Conservation (phyloP, 2,888 invertebrate genomes). For the Protonemura montana region DNA sequence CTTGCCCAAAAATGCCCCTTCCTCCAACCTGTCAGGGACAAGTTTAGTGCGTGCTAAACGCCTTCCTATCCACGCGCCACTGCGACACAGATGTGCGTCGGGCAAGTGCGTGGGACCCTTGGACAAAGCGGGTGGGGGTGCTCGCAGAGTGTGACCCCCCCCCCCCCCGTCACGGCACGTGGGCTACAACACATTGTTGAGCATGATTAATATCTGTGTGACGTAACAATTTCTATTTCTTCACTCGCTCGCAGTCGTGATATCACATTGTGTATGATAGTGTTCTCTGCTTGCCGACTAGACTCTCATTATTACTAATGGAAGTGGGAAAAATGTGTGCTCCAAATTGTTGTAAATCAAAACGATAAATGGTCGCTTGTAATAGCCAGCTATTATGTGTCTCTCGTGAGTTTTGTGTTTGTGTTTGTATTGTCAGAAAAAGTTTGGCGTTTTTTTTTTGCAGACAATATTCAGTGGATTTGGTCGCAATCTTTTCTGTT, state of each 20-base stretch:
- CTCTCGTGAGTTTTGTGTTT: not conserved
- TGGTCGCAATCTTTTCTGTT: no score
- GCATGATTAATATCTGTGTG: not conserved
- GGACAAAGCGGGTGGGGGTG: not conserved
- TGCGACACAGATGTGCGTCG: not conserved
- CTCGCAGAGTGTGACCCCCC: not conserved
- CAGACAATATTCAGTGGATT: no score
- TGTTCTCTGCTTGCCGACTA: not conserved
- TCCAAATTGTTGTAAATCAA: not conserved
- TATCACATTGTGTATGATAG: not conserved
- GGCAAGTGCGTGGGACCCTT: constrained; percentile 1
- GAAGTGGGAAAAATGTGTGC: not conserved
- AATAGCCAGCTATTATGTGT: not conserved
- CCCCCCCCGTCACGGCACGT: not conserved
- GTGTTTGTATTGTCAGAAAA: not conserved
- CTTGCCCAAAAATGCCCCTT: no score
- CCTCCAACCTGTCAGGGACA: not conserved
- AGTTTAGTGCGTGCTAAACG: not conserved
- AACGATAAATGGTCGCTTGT: not conserved
- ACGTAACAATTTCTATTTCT: not conserved
- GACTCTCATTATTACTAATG: constrained; percentile 7
- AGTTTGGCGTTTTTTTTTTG: no score
- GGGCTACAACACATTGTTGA: not conserved
- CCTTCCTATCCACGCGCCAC: not conserved
- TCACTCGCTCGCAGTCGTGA: no score